Evolutionary conservation across 35 echinoderm and acorn worm genomes (phyloP).

Genomic region (Apostichopus japonicus): DNA sequence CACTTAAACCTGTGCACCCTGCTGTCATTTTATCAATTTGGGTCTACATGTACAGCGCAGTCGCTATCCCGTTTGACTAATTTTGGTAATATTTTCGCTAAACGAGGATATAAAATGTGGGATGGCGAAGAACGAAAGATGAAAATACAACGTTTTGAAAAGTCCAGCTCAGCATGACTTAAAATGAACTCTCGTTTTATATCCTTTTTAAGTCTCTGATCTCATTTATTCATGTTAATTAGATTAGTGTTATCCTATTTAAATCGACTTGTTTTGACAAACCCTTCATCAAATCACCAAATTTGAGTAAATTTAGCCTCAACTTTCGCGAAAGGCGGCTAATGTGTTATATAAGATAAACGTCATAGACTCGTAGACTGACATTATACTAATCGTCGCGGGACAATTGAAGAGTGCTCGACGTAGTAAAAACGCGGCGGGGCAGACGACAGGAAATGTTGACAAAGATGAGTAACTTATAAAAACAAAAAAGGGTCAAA

Average conservation of each 20-base stretch:
- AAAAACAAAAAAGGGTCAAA: neutral
- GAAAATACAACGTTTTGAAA: neutral
- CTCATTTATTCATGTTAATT: conserved; percentile 43
- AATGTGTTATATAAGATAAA: conserved; percentile 54
- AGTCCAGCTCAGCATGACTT: neutral
- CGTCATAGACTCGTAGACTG: neutral
- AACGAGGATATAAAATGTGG: neutral
- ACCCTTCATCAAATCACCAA: conserved; percentile 23
- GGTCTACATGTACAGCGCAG: too few species aligned
- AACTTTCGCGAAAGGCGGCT: conserved; percentile 45
- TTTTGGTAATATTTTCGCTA: conserved; percentile 1
- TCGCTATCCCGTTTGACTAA: neutral
- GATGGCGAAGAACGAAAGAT: neutral
- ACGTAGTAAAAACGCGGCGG: neutral
- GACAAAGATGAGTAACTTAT: conserved; percentile 10
- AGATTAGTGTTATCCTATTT: conserved; percentile 42
- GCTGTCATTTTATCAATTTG: too few species aligned
- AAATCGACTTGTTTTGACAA: conserved; percentile 49
- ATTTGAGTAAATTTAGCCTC: conserved; percentile 53
- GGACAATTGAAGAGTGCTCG: neutral
- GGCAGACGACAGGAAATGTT: neutral
- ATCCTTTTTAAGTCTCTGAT: neutral
- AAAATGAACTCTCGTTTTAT: neutral
- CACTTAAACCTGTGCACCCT: too few species aligned
- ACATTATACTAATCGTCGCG: neutral